Conservation (phyloP, 2,888 invertebrate genomes). For the Aleiodes alternator region DNA sequence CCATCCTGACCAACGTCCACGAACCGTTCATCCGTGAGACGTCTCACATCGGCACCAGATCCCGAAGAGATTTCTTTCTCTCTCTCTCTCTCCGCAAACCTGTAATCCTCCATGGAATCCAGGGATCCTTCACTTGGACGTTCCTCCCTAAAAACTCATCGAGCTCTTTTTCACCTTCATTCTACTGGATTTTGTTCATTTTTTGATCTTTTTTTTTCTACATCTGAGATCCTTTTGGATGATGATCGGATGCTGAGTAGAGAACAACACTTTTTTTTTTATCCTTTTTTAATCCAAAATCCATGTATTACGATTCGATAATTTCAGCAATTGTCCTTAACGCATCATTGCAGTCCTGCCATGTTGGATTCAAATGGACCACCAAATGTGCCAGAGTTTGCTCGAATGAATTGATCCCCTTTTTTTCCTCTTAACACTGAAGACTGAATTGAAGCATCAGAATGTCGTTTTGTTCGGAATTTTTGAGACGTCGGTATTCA, state of each 20-base stretch:
- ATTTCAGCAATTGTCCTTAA: too few relatives aligned
- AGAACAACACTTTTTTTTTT: neutral
- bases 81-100: conserved; percentile 72
- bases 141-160: conserved; percentile 40
- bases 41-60: conserved; percentile 67
- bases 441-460: conserved; percentile 32
- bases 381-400: conserved; percentile 37
- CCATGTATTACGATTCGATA: neutral
- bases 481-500: conserved; percentile 32
- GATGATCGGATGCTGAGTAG: conserved; percentile 54
- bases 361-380: conserved; percentile 12
- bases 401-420: conserved; percentile 34
- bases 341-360: too few relatives aligned
- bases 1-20: conserved; percentile 59
- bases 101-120: conserved; percentile 70
- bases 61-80: conserved; percentile 55
- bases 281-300: neutral
- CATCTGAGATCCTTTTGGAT: conserved; percentile 50
- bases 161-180: conserved; percentile 42
- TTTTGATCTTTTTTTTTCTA: conserved; percentile 5
- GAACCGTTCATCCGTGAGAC: conserved; percentile 62
- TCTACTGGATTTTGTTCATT: conserved; percentile 49
- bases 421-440: neutral
- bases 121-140: conserved; percentile 21
- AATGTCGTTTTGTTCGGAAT: conserved; percentile 34